Evolutionary conservation across 1,140 invertebrate species (phyloP).

Genomic region (Aphelenchoides fujianensis): DNA sequence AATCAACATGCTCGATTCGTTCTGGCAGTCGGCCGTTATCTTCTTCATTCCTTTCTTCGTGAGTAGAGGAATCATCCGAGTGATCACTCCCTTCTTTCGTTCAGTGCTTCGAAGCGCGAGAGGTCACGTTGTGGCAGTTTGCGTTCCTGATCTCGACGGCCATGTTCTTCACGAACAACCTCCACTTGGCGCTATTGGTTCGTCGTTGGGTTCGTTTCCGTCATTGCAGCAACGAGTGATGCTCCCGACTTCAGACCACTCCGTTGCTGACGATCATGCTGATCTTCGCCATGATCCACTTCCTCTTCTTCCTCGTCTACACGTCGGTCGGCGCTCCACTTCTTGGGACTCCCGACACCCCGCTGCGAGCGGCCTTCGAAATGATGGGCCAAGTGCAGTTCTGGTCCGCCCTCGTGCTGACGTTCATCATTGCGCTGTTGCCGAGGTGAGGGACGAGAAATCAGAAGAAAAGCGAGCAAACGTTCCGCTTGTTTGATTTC

Average conservation of each 20-base stretch:
- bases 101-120: slow-evolving; percentile 7
- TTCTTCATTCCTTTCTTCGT: slow-evolving; percentile 78
- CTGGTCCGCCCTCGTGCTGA: slow-evolving; percentile 20
- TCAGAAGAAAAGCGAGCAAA: no score
- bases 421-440: slow-evolving; percentile 18
- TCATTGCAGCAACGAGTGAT: background rate
- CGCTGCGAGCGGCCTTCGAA: background rate
- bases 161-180: slow-evolving; percentile 12
- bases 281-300: slow-evolving; percentile 24
- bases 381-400: slow-evolving; percentile 19
- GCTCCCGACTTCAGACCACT: slow-evolving; percentile 6
- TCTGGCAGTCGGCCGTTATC: slow-evolving; percentile 86
- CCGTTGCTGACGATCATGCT: slow-evolving; percentile 15
- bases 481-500: no score
- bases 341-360: slow-evolving; percentile 16
- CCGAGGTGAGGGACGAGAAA: slow-evolving; percentile 22
- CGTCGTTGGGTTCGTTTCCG: slow-evolving; percentile 38
- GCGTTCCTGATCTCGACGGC: slow-evolving; percentile 6
- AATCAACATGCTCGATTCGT: slow-evolving; percentile 79
- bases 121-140: slow-evolving; percentile 11
- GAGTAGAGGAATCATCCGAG: slow-evolving; percentile 55
- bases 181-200: slow-evolving; percentile 64
- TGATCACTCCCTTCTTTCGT: background rate
- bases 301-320: slow-evolving; percentile 30
- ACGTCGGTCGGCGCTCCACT: background rate